phyloP scores from a whole-genome alignment of 2,888 invertebrate species.

The Laspeyria flexula region DNA sequence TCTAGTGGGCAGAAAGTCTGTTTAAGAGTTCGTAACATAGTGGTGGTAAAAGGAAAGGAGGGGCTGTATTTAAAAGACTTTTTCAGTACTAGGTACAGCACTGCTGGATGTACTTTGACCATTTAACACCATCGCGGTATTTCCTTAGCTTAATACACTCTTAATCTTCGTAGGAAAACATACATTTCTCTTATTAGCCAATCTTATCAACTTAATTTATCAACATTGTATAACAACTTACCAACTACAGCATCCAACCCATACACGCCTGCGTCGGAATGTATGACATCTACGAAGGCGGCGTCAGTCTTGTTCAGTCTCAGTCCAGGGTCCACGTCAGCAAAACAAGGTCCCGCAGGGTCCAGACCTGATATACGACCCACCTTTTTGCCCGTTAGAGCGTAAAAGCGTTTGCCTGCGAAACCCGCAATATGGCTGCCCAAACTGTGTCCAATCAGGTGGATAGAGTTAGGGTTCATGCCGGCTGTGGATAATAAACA shows the following conservation, averaged over 20 bases:
- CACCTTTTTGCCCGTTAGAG: slow-evolving; percentile 56
- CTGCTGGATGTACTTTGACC: too few species aligned
- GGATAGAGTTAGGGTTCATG: slow-evolving; percentile 56
- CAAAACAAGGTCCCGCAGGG: slow-evolving; percentile 80
- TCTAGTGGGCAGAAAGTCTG: too few species aligned
- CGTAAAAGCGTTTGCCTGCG: slow-evolving; percentile 62
- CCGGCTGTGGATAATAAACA: slow-evolving; percentile 53
- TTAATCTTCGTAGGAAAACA: too few species aligned
- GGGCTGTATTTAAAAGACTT: too few species aligned
- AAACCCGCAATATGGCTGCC: slow-evolving; percentile 74
- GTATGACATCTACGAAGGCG: slow-evolving; percentile 68
- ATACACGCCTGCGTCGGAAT: slow-evolving; percentile 69
- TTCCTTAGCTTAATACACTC: too few species aligned
- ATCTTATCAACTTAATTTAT: too few species aligned
- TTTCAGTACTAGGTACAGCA: too few species aligned
- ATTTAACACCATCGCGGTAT: too few species aligned
- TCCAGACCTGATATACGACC: slow-evolving; percentile 73
- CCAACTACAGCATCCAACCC: slow-evolving; percentile 65
- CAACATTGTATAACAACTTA: slow-evolving; percentile 39
- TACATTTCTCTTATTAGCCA: too few species aligned
- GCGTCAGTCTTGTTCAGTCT: slow-evolving; percentile 64
- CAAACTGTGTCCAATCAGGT: slow-evolving; percentile 77
- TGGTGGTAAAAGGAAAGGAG: too few species aligned
- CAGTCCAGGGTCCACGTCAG: slow-evolving; percentile 51
- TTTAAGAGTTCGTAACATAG: too few species aligned